Conservation (phyloP, 2,888 invertebrate genomes). For the Cantharis lateralis region DNA sequence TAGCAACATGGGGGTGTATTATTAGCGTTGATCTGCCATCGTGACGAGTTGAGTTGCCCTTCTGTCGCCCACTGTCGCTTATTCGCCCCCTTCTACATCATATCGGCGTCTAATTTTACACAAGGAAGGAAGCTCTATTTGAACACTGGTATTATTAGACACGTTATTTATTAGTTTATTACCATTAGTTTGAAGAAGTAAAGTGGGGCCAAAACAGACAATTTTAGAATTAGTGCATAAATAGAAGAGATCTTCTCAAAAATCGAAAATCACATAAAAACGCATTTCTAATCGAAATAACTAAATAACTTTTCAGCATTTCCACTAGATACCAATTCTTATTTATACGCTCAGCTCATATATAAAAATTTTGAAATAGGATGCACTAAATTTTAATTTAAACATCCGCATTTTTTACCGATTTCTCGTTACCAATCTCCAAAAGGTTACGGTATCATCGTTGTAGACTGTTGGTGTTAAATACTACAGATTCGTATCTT, state of each 20-base stretch:
- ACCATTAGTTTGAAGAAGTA: constrained; percentile 43
- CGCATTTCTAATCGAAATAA: not conserved
- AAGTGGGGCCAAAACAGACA: constrained; percentile 39
- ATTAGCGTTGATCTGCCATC: constrained; percentile 41
- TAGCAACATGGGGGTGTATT: constrained; percentile 42
- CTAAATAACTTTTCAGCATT: not conserved
- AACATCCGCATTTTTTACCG: not conserved
- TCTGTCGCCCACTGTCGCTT: constrained; percentile 39
- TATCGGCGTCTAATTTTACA: constrained; percentile 48
- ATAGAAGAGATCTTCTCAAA: constrained; percentile 8
- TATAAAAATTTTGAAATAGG: not conserved
- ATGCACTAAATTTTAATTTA: not conserved
- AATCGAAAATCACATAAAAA: not conserved
- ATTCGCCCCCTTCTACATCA: constrained; percentile 38
- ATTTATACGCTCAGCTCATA: not conserved
- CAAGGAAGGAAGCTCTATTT: constrained; percentile 47
- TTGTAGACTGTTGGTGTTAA: not conserved
- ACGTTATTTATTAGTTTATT: constrained; percentile 51
- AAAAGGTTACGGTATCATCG: not conserved
- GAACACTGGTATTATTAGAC: constrained; percentile 49
- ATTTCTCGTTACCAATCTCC: not conserved
- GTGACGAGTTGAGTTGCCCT: constrained; percentile 35
- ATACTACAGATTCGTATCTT: not conserved
- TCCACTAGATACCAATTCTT: not conserved
- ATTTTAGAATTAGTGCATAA: constrained; percentile 43